Evolutionary conservation across 2,888 invertebrate species (phyloP).

Genomic region (Epinotia ramella): DNA sequence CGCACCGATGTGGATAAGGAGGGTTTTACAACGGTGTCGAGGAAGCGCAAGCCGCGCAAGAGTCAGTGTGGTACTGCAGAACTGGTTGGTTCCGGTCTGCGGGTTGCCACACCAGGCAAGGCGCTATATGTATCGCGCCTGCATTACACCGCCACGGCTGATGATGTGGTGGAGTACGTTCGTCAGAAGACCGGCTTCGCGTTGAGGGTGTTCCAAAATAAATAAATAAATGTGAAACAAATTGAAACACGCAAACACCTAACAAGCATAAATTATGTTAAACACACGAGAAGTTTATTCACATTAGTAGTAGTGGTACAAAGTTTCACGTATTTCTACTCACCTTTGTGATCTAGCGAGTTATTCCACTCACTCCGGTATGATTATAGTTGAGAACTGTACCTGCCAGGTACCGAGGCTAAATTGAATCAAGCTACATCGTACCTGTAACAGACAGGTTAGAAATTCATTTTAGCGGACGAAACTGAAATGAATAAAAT

Average conservation of each 20-base stretch:
- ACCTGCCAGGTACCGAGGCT: neutral
- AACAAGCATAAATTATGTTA: neutral
- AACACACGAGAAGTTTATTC: neutral
- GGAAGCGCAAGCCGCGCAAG: no score
- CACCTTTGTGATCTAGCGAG: neutral
- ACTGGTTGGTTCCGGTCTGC: no score
- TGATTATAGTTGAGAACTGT: neutral
- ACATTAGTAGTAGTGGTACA: neutral
- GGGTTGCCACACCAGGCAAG: no score
- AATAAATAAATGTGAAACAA: neutral
- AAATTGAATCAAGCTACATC: neutral
- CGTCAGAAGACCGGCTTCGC: no score
- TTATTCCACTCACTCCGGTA: neutral
- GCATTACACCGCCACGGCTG: no score
- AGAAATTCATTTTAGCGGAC: neutral
- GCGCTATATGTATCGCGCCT: no score
- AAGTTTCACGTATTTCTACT: constrained; percentile 10
- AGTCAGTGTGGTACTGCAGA: no score
- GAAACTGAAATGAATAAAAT: neutral
- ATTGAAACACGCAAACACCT: neutral
- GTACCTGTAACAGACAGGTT: neutral
- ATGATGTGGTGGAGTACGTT: no score
- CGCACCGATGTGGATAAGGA: no score
- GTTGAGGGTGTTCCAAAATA: no score
- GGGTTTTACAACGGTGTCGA: no score